Conservation (phyloP, 2,113 vertebrate species). For the Struthio camelus region DNA sequence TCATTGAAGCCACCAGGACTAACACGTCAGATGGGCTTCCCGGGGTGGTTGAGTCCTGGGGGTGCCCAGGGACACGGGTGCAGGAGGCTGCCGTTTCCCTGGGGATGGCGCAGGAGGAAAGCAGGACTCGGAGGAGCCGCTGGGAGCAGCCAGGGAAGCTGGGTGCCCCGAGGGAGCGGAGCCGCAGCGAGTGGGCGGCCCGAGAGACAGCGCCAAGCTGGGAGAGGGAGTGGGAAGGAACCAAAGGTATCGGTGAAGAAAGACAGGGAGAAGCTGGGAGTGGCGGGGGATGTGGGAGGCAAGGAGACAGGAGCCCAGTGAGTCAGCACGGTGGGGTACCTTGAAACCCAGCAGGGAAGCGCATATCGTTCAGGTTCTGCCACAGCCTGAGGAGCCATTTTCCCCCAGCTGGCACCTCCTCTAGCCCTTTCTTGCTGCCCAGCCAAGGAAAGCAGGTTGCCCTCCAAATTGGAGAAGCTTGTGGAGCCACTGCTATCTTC, state of each 20-base stretch:
- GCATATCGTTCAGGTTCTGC: slow-evolving; percentile 48
- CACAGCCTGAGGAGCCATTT: neutral
- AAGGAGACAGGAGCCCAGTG: slow-evolving; percentile 29
- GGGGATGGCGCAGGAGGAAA: neutral
- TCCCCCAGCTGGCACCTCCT: neutral
- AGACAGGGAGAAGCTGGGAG: slow-evolving; percentile 60
- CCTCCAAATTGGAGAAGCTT: neutral
- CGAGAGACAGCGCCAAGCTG: neutral
- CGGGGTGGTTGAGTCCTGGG: too few species aligned
- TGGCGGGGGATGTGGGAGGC: slow-evolving; percentile 61
- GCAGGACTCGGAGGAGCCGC: accelerated
- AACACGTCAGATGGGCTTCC: too few species aligned
- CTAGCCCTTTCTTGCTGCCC: neutral
- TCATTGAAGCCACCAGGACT: too few species aligned
- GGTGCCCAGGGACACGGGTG: too few species aligned
- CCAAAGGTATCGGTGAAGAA: neutral
- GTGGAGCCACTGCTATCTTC: neutral
- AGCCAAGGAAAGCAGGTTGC: neutral
- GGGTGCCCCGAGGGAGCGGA: neutral
- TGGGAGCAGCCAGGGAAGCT: neutral
- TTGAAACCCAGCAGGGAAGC: neutral
- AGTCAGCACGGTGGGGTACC: slow-evolving; percentile 48
- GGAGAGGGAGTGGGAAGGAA: neutral
- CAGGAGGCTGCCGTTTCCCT: neutral
- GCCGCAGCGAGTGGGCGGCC: neutral